Evolutionary conservation across 2,113 vertebrate genomes (phyloP).

Genomic region (Dissostichus mawsoni): DNA sequence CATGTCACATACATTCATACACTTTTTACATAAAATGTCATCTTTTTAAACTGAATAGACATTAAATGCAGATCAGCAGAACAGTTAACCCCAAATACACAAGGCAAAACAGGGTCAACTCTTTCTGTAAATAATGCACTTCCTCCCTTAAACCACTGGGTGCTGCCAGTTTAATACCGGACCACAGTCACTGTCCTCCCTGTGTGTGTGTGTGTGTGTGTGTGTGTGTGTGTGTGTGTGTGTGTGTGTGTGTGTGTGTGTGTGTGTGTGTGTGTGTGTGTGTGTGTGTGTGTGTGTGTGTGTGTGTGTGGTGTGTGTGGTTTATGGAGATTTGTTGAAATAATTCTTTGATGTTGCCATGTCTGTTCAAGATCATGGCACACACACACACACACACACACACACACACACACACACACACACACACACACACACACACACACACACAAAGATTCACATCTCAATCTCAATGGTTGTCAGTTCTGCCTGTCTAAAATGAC

Average conservation of each 20-base stretch:
- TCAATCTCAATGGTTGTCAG: conserved; percentile 45
- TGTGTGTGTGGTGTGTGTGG: not conserved
- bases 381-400: conserved; percentile 7
- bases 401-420: conserved; percentile 18
- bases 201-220: not conserved
- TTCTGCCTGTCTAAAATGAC: conserved; percentile 63
- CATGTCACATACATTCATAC: too few relatives aligned
- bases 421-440: conserved; percentile 40
- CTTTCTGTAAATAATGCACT: not conserved
- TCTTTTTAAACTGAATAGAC: not conserved
- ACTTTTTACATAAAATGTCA: too few relatives aligned
- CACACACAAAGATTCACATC: not conserved
- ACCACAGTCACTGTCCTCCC: not conserved
- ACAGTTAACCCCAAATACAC: not conserved
- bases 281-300: conserved; percentile 2
- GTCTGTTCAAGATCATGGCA: not conserved
- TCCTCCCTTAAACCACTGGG: conserved; percentile 33
- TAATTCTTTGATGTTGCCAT: conserved; percentile 22
- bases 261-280: conserved; percentile 14
- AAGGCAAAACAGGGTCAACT: not conserved
- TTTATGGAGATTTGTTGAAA: conserved; percentile 21
- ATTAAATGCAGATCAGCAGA: not conserved
- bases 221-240: too few relatives aligned
- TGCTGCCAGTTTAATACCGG: conserved; percentile 8
- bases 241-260: not conserved